Percentiles rank a stretch among this genome's conserved stretches.
phyloP scores from a whole-genome alignment of 2,797 vertebrate genomes.

The Amazona ochrocephala region DNA sequence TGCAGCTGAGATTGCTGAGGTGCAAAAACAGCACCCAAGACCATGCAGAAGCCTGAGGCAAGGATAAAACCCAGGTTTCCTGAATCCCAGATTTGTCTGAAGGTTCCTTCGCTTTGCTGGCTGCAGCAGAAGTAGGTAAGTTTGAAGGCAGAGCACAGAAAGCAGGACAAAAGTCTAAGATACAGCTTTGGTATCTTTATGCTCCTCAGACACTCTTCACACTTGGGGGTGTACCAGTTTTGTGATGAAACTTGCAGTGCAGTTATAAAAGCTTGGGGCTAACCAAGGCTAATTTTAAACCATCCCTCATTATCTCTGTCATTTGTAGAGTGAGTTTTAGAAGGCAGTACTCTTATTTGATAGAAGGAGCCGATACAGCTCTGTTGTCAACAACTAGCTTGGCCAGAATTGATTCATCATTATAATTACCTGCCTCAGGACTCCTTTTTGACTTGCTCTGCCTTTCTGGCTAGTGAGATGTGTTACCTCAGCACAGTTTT shows the following conservation, averaged over 20 bases:
- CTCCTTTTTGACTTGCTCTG: slow-evolving; percentile 21
- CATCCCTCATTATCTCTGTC: neutral
- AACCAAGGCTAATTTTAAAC: slow-evolving; percentile 20
- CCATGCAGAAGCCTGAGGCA: neutral
- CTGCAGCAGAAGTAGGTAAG: neutral
- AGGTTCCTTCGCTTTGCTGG: neutral
- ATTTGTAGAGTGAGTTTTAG: slow-evolving; percentile 6
- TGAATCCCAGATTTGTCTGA: neutral
- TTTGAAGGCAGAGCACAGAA: neutral
- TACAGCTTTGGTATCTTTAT: neutral
- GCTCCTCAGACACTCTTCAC: neutral
- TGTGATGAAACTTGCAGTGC: neutral
- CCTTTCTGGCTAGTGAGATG: slow-evolving; percentile 7
- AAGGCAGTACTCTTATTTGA: slow-evolving; percentile 22
- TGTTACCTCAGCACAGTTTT: slow-evolving; percentile 38
- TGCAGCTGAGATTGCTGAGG: neutral
- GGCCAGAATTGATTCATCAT: slow-evolving; percentile 14
- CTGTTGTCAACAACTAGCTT: neutral
- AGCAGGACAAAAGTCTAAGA: neutral
- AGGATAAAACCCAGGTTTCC: neutral
- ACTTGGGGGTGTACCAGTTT: neutral
- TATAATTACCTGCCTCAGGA: slow-evolving; percentile 59
- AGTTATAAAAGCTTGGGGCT: neutral
- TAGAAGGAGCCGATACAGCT: neutral
- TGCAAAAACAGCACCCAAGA: neutral